Conservation (phyloP, 2,888 invertebrate genomes). For the Calliphora vomitoria region DNA sequence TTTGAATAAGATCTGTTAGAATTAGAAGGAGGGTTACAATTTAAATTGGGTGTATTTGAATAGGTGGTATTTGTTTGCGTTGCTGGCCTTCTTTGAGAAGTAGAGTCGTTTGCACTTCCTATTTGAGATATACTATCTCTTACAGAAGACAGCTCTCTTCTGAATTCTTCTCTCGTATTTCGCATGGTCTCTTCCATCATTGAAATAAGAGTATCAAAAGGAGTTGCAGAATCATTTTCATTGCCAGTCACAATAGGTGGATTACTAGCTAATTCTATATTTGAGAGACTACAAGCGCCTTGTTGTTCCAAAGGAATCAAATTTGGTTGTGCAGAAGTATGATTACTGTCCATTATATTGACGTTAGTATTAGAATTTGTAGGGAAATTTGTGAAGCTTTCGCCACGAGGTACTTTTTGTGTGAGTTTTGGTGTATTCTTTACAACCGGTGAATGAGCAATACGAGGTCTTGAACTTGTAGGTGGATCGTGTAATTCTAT, state of each 20-base stretch:
- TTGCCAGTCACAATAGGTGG: not conserved
- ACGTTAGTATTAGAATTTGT: not conserved
- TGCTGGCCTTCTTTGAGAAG: not conserved
- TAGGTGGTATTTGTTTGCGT: not conserved
- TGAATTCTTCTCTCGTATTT: slow-evolving; percentile 1
- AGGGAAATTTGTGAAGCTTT: not conserved
- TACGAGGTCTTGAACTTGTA: not conserved
- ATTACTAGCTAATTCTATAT: not conserved
- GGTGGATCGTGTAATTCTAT: not conserved
- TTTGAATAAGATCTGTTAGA: too few species aligned
- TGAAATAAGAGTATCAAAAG: not conserved
- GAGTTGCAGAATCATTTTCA: not conserved
- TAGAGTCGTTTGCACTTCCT: not conserved
- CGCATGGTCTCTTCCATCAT: not conserved
- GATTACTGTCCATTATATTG: not conserved
- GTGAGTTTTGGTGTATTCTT: not conserved
- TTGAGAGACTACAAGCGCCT: not conserved
- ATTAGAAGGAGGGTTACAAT: not conserved
- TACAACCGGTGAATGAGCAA: not conserved
- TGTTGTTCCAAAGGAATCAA: not conserved
- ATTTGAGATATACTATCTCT: too few species aligned
- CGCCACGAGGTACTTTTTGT: not conserved
- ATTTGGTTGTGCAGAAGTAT: not conserved
- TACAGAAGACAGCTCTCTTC: not conserved
- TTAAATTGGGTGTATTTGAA: not conserved